phyloP scores from a whole-genome alignment of 2,888 invertebrate species.

The Ctena decussata region DNA sequence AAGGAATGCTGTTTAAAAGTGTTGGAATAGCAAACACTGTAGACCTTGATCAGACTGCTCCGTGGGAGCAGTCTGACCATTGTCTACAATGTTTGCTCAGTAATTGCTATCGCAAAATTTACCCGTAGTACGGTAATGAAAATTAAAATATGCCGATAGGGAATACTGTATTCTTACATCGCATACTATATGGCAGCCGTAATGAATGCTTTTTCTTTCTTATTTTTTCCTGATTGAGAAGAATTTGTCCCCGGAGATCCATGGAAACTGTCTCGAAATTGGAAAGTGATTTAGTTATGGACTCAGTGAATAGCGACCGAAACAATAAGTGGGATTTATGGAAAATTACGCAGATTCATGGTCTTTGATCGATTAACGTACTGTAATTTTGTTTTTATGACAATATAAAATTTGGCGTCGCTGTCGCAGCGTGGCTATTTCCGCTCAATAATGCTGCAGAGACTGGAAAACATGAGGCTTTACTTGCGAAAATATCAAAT shows the following conservation, averaged over 20 bases:
- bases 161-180: not conserved
- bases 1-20: too few relatives aligned
- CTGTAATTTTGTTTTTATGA: conserved; percentile 6
- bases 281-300: conserved; percentile 5
- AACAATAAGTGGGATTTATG: conserved; percentile 10
- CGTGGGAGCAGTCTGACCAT: too few relatives aligned
- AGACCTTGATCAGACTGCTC: too few relatives aligned
- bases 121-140: too few relatives aligned
- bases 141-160: conserved; percentile 5
- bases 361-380: not conserved
- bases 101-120: too few relatives aligned
- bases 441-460: not conserved
- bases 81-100: too few relatives aligned
- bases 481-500: too few relatives aligned
- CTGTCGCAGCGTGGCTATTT: not conserved
- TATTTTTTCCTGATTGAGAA: not conserved
- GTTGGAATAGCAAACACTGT: too few relatives aligned
- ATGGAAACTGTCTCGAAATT: not conserved
- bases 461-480: not conserved
- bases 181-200: not conserved
- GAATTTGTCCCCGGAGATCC: not conserved
- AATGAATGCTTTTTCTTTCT: not conserved
- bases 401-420: conserved; percentile 1
- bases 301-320: not conserved
- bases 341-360: not conserved